Evolutionary conservation across 2,113 vertebrate genomes (phyloP), one percentile per base, ranked within the genome.

Genomic region (Phrynosoma blainvillii): DNA sequence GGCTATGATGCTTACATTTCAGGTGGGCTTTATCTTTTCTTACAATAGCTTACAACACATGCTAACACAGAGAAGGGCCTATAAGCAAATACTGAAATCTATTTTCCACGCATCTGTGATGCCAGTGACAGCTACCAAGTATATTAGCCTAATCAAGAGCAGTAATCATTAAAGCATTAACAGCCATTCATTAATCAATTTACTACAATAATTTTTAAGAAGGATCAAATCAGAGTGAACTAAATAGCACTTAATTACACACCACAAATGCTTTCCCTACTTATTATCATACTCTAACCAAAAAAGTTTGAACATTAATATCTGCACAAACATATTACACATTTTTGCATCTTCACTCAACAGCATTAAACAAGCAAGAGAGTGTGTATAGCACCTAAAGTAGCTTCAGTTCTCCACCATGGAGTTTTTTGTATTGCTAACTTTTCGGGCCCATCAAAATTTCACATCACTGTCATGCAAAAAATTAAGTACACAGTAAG

Each of bases 401-500:
- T 90, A 89, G 90, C 87, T 89, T 90, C 84, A 21, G 86, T 79
- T 89, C 89, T 88, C 88, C 88, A 23, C 85, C 74, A 20, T 82
- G 27, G 23, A 75, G 0, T 73, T 89, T 90, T 85, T 82, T 80
- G 82, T 54, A 91, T 5, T 4, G 93, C 92, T 95, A 92, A 91
- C 94, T 96, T 95, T 96, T 90, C 83, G 90, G 92, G 94, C 90
- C 96, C 96, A 96, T 97, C 96, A 96, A 95, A 95, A 94, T 95
- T 97, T 96, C 96, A 97, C 96, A 97, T 95, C 95, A 95, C 93
- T 93, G 96, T 95, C 91, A 93, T 75, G 93, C 80, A 92, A 96
- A 96, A 96, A 97, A 97, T 97, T 88, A 97, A 98, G 97, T 96
- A 97, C 96, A 96, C 96, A 97, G 95, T 96, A 96, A 96, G 95